Evolutionary conservation across 2,113 vertebrate genomes (phyloP).

Genomic region (Triplophysa tibetana): DNA sequence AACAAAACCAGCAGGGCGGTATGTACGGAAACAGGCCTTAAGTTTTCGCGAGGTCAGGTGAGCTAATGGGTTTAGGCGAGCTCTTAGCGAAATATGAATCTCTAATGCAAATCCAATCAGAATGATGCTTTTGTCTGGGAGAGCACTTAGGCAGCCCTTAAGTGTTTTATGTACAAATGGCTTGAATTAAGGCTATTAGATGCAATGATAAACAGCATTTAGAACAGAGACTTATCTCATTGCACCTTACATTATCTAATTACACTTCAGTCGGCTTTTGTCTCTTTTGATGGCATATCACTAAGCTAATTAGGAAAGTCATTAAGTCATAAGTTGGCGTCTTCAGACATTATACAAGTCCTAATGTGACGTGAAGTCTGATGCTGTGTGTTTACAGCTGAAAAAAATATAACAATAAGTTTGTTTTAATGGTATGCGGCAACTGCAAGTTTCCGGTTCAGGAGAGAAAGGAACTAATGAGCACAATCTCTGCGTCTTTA

Average conservation of each 20-base stretch:
- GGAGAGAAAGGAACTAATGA: too few species aligned
- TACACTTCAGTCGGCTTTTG: slow-evolving; percentile 49
- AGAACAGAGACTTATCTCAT: slow-evolving; percentile 54
- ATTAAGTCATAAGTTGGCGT: slow-evolving; percentile 31
- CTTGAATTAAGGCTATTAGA: slow-evolving; percentile 56
- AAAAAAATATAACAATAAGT: not conserved
- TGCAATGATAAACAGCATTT: slow-evolving; percentile 56
- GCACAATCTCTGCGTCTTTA: too few species aligned
- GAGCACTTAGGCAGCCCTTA: slow-evolving; percentile 57
- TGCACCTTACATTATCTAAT: slow-evolving; percentile 55
- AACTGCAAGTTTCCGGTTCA: too few species aligned
- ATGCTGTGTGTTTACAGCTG: slow-evolving; percentile 8
- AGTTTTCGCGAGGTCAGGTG: slow-evolving; percentile 29
- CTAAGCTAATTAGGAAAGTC: slow-evolving; percentile 51
- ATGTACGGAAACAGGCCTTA: slow-evolving; percentile 24
- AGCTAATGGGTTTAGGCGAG: slow-evolving; percentile 37
- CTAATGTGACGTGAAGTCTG: slow-evolving; percentile 21
- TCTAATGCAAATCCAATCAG: slow-evolving; percentile 57
- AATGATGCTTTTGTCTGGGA: slow-evolving; percentile 57
- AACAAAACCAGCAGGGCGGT: not conserved
- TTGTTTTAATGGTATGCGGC: too few species aligned
- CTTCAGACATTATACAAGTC: slow-evolving; percentile 28
- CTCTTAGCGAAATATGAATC: slow-evolving; percentile 46
- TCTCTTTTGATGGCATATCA: slow-evolving; percentile 53
- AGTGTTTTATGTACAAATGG: slow-evolving; percentile 58